A percentile compares a stretch with the other conserved stretches of the same genome.
phyloP scores from a whole-genome alignment of 2,797 vertebrate genomes.

The Lagodon rhomboides region DNA sequence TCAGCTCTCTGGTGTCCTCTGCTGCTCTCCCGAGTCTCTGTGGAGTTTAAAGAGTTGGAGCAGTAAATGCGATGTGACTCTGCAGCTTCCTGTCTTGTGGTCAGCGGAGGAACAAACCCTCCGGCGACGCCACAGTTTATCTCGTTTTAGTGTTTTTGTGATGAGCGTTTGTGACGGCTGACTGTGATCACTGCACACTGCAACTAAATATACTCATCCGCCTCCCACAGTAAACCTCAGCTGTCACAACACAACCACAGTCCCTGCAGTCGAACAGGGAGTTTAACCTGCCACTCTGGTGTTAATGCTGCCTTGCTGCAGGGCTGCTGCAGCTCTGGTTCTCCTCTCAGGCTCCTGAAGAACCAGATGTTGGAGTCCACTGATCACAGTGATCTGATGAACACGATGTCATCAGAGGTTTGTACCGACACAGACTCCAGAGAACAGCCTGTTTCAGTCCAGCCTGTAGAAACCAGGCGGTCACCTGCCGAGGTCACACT shows the following conservation, averaged over 20 bases:
- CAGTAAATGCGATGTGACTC: slow-evolving; percentile 43
- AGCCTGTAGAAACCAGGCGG: background rate
- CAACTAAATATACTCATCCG: background rate
- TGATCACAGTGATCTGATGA: no score
- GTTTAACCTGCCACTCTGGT: background rate
- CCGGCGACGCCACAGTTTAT: slow-evolving; percentile 37
- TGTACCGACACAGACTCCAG: no score
- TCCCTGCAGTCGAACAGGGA: background rate
- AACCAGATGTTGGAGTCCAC: background rate
- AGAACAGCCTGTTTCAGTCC: no score
- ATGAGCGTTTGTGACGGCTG: slow-evolving; percentile 46
- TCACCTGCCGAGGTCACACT: slow-evolving; percentile 29
- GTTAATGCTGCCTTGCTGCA: background rate
- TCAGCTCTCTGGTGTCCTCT: background rate
- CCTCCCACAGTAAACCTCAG: background rate
- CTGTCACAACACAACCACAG: slow-evolving; percentile 1
- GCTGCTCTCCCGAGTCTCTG: background rate
- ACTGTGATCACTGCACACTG: slow-evolving; percentile 24
- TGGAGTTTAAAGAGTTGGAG: background rate
- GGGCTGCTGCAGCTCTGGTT: background rate
- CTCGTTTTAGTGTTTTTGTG: slow-evolving; percentile 28
- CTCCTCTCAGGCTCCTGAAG: background rate
- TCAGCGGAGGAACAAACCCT: slow-evolving; percentile 34
- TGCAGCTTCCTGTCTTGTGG: slow-evolving; percentile 28
- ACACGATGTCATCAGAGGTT: no score